phyloP scores from a whole-genome alignment of 2,113 vertebrate genomes.

The Nothocercus julius region DNA sequence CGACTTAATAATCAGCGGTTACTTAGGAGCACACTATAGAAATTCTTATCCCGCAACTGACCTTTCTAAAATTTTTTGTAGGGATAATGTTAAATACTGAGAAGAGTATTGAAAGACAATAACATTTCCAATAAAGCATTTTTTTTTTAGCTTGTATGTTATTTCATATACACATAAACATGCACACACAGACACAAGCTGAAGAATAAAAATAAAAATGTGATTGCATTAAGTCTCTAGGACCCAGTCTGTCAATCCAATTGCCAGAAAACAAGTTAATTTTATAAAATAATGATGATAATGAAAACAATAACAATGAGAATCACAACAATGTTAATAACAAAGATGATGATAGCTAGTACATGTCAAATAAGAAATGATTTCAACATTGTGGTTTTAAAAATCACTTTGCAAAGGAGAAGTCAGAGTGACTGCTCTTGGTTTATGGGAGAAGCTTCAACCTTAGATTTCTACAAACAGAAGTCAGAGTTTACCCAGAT shows the following conservation, averaged over 20 bases:
- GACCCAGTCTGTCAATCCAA: background rate
- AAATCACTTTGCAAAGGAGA: background rate
- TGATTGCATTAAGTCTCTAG: background rate
- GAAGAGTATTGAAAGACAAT: background rate
- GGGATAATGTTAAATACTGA: background rate
- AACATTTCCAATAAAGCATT: background rate
- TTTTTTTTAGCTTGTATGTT: background rate
- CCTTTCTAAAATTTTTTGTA: background rate
- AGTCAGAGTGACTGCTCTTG: background rate
- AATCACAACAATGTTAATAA: background rate
- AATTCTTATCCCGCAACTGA: background rate
- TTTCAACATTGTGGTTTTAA: background rate
- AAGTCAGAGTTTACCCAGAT: background rate
- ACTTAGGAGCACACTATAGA: fast-evolving
- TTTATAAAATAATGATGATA: background rate
- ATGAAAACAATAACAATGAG: background rate
- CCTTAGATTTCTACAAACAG: background rate
- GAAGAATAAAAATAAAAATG: background rate
- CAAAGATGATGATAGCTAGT: background rate
- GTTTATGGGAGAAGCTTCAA: background rate
- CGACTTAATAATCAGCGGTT: background rate
- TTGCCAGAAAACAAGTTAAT: background rate
- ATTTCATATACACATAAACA: background rate
- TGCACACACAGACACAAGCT: background rate
- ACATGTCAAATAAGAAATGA: background rate